Conservation (phyloP, 2,113 vertebrate species). For the Arothron firmamentum region DNA sequence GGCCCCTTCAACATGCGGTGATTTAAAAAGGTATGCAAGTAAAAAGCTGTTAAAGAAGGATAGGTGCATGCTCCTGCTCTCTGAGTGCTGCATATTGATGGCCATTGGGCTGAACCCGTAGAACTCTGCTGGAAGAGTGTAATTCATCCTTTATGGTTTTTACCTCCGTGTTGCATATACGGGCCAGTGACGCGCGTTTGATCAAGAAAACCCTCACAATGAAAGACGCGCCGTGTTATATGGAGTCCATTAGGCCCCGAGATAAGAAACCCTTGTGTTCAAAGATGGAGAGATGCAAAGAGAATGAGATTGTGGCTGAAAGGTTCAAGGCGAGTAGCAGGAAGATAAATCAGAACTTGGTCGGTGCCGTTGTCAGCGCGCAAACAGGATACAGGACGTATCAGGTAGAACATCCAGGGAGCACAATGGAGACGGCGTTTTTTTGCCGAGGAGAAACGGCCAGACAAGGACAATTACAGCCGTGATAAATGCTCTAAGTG, state of each 20-base stretch:
- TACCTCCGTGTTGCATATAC: conserved; percentile 19
- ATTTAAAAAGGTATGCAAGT: conserved; percentile 19
- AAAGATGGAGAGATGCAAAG: conserved; percentile 49
- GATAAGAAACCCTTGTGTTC: conserved; percentile 27
- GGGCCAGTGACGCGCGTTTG: conserved; percentile 37
- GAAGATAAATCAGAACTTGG: conserved; percentile 58
- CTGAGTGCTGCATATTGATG: conserved; percentile 37
- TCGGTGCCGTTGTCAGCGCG: conserved; percentile 38
- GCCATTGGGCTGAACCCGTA: conserved; percentile 14
- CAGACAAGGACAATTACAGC: conserved; percentile 32
- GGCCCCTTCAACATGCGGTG: conserved; percentile 18
- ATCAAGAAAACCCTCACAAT: conserved; percentile 39
- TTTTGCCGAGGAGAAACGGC: conserved; percentile 12
- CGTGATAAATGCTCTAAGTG: conserved; percentile 37
- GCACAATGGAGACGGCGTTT: conserved; percentile 14
- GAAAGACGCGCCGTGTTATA: conserved; percentile 24
- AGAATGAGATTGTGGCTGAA: conserved; percentile 45
- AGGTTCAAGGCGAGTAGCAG: conserved; percentile 66
- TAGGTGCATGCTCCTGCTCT: conserved; percentile 1
- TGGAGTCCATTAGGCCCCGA: conserved; percentile 52
- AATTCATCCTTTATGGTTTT: conserved; percentile 40
- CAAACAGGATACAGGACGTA: conserved; percentile 46
- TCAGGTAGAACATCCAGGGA: conserved; percentile 36
- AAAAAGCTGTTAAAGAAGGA: conserved; percentile 26
- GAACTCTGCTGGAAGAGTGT: conserved; percentile 23